A percentile compares a stretch with the other conserved stretches of the same genome.
These are phyloP conservation scores for Tiphia femorata DNA, from an alignment of 2,888 invertebrate genomes.

Conservation along the genomic window DNA sequence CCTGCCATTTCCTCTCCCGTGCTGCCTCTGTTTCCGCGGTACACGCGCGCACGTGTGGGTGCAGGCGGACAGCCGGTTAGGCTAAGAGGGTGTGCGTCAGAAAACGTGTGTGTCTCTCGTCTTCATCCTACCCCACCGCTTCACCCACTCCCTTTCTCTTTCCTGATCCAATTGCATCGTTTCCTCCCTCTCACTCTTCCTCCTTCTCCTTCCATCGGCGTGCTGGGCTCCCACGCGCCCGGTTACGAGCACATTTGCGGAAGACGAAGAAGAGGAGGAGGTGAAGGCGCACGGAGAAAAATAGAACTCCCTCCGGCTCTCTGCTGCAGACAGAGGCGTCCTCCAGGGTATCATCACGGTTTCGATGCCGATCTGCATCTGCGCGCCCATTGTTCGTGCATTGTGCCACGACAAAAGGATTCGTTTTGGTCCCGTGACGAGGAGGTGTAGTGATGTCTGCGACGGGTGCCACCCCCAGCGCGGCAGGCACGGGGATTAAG, in stretches of 20 bases:
- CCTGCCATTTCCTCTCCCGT: slow-evolving; percentile 9
- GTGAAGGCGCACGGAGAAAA: neutral
- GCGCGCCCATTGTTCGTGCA: slow-evolving; percentile 20
- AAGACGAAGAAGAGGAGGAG: slow-evolving; percentile 5
- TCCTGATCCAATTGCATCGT: no score
- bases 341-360: slow-evolving; percentile 24
- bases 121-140: no score
- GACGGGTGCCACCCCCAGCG: no score
- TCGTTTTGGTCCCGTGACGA: slow-evolving; percentile 21
- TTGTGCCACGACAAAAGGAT: slow-evolving; percentile 15
- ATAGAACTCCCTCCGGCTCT: no score
- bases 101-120: neutral
- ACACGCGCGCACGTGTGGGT: slow-evolving; percentile 15
- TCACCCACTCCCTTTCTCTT: no score
- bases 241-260: neutral
- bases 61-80: slow-evolving; percentile 1
- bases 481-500: no score
- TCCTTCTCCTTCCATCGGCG: neutral
- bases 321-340: slow-evolving; percentile 17
- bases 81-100: neutral
- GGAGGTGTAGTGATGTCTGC: slow-evolving; percentile 15
- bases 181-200: neutral
- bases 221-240: neutral
- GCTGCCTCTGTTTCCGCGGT: slow-evolving; percentile 12
- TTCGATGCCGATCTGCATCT: slow-evolving; percentile 12